Conservation (phyloP, 2,113 vertebrate genomes). For the Hippocampus barbouri region DNA sequence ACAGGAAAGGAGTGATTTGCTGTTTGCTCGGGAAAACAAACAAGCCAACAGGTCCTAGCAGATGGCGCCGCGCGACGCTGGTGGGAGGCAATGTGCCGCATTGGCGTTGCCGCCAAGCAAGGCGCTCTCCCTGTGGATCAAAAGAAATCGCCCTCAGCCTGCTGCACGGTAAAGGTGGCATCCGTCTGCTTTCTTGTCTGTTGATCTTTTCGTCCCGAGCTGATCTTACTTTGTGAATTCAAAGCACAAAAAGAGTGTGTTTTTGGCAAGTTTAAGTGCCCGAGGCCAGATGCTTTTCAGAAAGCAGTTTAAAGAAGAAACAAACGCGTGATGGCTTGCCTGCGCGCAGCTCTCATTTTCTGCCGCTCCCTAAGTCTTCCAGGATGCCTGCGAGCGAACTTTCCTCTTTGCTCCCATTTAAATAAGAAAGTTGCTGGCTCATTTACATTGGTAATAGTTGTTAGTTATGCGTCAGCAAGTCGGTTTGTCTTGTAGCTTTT, state of each 20-base stretch:
- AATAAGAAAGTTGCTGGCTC: constrained; percentile 51
- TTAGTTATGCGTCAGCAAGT: constrained; percentile 47
- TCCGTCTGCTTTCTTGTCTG: constrained; percentile 65
- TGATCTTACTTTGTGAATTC: constrained; percentile 64
- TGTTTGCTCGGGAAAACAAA: constrained; percentile 99
- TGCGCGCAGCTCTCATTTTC: constrained; percentile 57
- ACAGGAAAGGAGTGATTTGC: constrained; percentile 97
- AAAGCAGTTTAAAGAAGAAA: constrained; percentile 61
- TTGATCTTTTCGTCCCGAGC: constrained; percentile 62
- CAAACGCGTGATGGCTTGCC: constrained; percentile 59
- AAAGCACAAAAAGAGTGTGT: constrained; percentile 52
- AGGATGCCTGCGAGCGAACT: constrained; percentile 52
- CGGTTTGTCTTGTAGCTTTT: constrained; percentile 17
- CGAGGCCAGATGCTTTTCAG: constrained; percentile 54
- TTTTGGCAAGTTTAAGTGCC: constrained; percentile 65
- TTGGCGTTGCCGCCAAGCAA: constrained; percentile 59
- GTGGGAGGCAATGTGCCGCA: constrained; percentile 75
- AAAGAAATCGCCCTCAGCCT: constrained; percentile 70
- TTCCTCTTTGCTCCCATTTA: constrained; percentile 56
- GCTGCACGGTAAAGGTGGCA: constrained; percentile 68
- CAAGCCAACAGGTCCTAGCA: constrained; percentile 97
- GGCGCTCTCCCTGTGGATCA: constrained; percentile 67
- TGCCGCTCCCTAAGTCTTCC: constrained; percentile 36
- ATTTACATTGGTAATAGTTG: constrained; percentile 61
- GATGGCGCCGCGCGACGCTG: constrained; percentile 84